A percentile compares a stretch with the other conserved stretches of the same genome.
phyloP scores from a whole-genome alignment of 2,797 vertebrate genomes.

The Hyperoplus immaculatus region DNA sequence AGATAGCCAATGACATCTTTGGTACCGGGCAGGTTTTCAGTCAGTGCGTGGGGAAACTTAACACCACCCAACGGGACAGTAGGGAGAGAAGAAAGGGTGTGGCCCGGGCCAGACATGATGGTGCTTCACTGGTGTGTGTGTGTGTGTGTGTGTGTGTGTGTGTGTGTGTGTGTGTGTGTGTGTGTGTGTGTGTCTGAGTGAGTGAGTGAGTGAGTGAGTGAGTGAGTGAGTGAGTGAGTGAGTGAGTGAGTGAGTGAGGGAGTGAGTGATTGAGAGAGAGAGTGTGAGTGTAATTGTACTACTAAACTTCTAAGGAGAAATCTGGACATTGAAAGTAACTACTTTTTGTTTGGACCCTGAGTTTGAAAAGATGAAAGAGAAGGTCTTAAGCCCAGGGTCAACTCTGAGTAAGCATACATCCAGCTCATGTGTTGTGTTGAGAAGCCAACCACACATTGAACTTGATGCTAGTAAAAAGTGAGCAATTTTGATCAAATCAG shows the following conservation, averaged over 20 bases:
- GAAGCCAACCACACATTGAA: not conserved
- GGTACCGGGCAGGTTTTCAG: slow-evolving; percentile 79
- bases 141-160: slow-evolving; percentile 9
- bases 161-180: slow-evolving; percentile 16
- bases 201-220: not conserved
- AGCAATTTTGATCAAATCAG: not conserved
- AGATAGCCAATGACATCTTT: slow-evolving; percentile 75
- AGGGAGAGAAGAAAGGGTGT: slow-evolving; percentile 73
- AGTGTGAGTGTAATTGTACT: not conserved
- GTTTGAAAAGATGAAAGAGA: slow-evolving; percentile 12
- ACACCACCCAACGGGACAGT: slow-evolving; percentile 74
- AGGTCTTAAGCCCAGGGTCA: not conserved
- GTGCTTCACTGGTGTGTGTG: slow-evolving; percentile 61
- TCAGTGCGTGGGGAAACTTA: slow-evolving; percentile 73
- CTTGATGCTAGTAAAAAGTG: not conserved
- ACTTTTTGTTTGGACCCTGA: not conserved
- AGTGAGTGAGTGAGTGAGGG: too few species aligned
- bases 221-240: too few species aligned
- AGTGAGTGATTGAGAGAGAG: too few species aligned
- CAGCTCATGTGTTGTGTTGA: not conserved
- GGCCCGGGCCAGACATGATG: slow-evolving; percentile 74
- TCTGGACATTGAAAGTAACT: slow-evolving; percentile 40
- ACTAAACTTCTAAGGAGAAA: slow-evolving; percentile 35
- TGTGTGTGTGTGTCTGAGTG: slow-evolving; percentile 22
- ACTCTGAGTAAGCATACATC: not conserved